phyloP scores from a whole-genome alignment of 2,888 invertebrate species.

The Drosophila anomalipes region DNA sequence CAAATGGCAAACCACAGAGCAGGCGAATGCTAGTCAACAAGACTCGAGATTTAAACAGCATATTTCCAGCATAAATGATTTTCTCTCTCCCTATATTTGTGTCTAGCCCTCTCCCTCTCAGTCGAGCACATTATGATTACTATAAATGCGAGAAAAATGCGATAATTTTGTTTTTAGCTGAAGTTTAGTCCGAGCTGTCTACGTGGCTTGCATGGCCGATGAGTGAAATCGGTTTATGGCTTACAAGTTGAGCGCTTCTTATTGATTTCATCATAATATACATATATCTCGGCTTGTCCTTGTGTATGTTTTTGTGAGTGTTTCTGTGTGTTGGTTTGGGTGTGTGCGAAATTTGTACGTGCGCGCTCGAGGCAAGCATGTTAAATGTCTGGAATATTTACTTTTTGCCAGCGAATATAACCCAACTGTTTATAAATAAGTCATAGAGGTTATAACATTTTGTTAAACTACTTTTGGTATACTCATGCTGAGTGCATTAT shows the following conservation, averaged over 20 bases:
- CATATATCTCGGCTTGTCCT: background rate
- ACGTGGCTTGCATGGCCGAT: slow-evolving; percentile 65
- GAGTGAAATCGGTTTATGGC: slow-evolving; percentile 50
- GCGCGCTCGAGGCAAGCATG: slow-evolving; percentile 10
- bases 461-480: background rate
- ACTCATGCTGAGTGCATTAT: background rate
- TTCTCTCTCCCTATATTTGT: slow-evolving; percentile 2
- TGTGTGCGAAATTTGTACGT: slow-evolving; percentile 15
- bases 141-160: slow-evolving; percentile 69
- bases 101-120: background rate
- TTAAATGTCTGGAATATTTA: slow-evolving; percentile 32
- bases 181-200: slow-evolving; percentile 44
- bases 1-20: slow-evolving; percentile 26
- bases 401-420: background rate
- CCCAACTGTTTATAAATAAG: slow-evolving; percentile 22
- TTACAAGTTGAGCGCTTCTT: slow-evolving; percentile 43
- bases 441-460: slow-evolving; percentile 1
- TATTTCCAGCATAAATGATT: slow-evolving; percentile 28
- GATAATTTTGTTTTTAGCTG: slow-evolving; percentile 73
- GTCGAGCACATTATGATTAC: slow-evolving; percentile 59
- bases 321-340: slow-evolving; percentile 10
- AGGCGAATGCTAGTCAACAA: slow-evolving; percentile 25
- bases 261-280: slow-evolving; percentile 59
- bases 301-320: slow-evolving; percentile 10
- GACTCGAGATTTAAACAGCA: slow-evolving; percentile 41